Conservation (phyloP, 2,797 vertebrate genomes). For the Malurus splendens region DNA sequence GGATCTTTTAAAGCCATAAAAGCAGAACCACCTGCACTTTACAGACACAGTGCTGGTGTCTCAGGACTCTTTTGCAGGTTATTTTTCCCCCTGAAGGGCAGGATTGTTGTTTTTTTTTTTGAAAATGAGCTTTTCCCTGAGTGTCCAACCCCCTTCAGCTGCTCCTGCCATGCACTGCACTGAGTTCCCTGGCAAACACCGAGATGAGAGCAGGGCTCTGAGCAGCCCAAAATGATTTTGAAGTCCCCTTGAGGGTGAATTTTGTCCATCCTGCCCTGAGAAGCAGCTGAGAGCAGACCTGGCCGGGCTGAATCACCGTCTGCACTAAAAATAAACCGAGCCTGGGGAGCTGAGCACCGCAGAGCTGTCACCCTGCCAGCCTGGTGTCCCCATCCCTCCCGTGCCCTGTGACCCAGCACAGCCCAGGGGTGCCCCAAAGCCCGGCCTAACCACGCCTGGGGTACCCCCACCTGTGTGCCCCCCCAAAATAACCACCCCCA, state of each 20-base stretch:
- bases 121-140: background rate
- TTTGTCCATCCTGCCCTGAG: background rate
- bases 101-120: background rate
- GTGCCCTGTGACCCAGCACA: too few relatives aligned
- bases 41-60: background rate
- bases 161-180: background rate
- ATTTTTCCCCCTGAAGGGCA: background rate
- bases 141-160: background rate
- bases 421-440: too few relatives aligned
- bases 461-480: background rate
- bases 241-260: background rate
- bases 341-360: background rate
- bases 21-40: background rate
- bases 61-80: background rate
- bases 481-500: background rate
- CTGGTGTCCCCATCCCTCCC: background rate
- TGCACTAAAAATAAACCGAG: background rate
- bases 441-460: too few relatives aligned
- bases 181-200: background rate
- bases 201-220: background rate
- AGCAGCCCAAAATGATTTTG: background rate
- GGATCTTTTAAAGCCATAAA: background rate
- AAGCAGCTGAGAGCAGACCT: background rate
- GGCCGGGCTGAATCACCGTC: background rate
- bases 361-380: accelerated